These are phyloP conservation scores for Nephrotoma guestfalica DNA, from an alignment of 2,888 invertebrate species.

Conservation along the genomic window DNA sequence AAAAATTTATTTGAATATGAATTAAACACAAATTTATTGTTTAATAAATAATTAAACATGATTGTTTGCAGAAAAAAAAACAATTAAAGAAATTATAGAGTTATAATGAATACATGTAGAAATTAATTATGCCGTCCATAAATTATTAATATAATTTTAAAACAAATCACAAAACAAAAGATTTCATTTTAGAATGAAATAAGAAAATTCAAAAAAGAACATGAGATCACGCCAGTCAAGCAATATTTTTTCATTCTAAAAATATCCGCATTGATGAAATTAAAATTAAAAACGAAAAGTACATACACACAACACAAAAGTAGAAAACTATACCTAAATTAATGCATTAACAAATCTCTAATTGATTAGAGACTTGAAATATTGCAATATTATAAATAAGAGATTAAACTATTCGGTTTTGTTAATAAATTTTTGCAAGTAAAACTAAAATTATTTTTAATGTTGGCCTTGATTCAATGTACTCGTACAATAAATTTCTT, in stretches of 20 bases:
- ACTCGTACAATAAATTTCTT: no score
- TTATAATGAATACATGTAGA: not conserved
- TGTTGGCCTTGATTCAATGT: no score
- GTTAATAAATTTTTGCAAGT: no score
- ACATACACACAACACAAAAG: not conserved
- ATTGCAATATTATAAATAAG: not conserved
- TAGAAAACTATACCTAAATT: not conserved
- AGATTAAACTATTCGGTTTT: no score
- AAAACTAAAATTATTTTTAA: no score
- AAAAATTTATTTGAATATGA: no score
- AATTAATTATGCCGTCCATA: slow-evolving; percentile 4
- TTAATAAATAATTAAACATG: no score
- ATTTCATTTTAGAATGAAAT: not conserved
- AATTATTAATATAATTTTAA: not conserved
- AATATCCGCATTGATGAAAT: slow-evolving; percentile 9
- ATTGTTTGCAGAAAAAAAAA: not conserved
- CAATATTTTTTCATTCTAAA: slow-evolving; percentile 9
- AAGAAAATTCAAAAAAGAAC: not conserved
- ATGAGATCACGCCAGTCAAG: slow-evolving; percentile 5
- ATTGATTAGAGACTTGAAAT: slow-evolving; percentile 2
- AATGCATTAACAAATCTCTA: slow-evolving; percentile 1
- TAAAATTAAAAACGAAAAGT: not conserved
- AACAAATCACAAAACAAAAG: not conserved
- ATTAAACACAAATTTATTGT: no score
- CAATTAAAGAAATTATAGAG: not conserved